A percentile compares a stretch with the other conserved stretches of the same genome.
Conservation (phyloP, 2,888 invertebrate genomes). For the Pristionchus maxplancki region DNA sequence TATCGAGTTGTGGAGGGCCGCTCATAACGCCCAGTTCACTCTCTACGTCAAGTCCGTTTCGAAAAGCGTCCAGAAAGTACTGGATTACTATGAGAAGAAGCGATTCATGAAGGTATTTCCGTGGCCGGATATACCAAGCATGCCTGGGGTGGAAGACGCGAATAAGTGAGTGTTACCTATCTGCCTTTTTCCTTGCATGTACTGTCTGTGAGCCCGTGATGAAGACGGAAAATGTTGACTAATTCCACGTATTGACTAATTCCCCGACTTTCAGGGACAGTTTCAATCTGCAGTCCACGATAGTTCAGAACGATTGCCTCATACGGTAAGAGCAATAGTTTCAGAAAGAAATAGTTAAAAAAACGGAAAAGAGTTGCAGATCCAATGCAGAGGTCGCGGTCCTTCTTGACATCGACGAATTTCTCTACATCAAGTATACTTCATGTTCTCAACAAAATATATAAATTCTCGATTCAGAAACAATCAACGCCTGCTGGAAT, state of each 20-base stretch:
- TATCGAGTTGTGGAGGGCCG: background rate
- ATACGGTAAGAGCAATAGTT: background rate
- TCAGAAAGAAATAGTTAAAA: background rate
- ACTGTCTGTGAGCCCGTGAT: too few relatives aligned
- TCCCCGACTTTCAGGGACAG: background rate
- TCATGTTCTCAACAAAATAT: background rate
- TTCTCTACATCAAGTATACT: background rate
- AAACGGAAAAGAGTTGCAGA: background rate
- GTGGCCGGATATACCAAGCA: background rate
- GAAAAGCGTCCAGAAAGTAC: background rate
- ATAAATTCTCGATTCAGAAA: background rate
- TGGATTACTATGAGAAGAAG: background rate
- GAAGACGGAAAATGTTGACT: too few relatives aligned
- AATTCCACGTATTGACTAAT: too few relatives aligned
- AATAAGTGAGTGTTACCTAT: too few relatives aligned
- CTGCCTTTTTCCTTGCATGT: too few relatives aligned
- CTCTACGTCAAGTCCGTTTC: background rate
- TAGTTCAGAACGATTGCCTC: background rate
- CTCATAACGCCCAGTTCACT: background rate
- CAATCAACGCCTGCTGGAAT: background rate
- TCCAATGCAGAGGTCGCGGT: background rate
- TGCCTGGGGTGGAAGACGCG: background rate
- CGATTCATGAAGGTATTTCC: background rate
- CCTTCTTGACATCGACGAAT: background rate
- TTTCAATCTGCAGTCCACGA: background rate